phyloP scores from a whole-genome alignment of 2,113 vertebrate genomes.

The Romanogobio albipinnatus region DNA sequence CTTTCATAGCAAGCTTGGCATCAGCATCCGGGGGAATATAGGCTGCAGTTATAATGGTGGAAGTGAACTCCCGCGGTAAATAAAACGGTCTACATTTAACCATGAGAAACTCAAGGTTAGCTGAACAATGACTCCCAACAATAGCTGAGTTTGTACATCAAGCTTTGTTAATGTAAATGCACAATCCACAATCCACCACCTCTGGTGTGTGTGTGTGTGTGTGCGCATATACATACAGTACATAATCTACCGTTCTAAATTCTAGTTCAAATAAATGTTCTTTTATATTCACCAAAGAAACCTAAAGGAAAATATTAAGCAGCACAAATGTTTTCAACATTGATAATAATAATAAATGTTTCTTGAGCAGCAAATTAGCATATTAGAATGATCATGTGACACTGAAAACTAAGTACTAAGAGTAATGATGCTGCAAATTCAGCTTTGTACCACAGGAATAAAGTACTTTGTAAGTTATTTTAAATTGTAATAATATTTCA shows the following conservation, averaged over 20 bases:
- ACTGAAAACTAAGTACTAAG: neutral
- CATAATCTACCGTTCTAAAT: neutral
- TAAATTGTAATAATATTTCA: neutral
- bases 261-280: too few relatives aligned
- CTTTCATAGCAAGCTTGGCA: too few relatives aligned
- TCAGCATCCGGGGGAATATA: too few relatives aligned
- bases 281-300: neutral
- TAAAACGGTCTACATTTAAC: too few relatives aligned
- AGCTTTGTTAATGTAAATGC: too few relatives aligned
- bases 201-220: too few relatives aligned
- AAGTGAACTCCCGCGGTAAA: too few relatives aligned
- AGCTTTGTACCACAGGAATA: neutral
- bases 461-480: neutral
- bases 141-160: too few relatives aligned
- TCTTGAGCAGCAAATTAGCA: neutral
- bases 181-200: too few relatives aligned
- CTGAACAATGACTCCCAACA: too few relatives aligned
- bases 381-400: neutral
- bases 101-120: too few relatives aligned
- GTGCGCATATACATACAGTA: neutral
- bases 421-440: neutral
- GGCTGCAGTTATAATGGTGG: too few relatives aligned
- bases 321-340: neutral
- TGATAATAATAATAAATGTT: neutral
- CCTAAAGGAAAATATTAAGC: neutral